phyloP scores from a whole-genome alignment of 2,888 invertebrate species.

The Unio delphinus region DNA sequence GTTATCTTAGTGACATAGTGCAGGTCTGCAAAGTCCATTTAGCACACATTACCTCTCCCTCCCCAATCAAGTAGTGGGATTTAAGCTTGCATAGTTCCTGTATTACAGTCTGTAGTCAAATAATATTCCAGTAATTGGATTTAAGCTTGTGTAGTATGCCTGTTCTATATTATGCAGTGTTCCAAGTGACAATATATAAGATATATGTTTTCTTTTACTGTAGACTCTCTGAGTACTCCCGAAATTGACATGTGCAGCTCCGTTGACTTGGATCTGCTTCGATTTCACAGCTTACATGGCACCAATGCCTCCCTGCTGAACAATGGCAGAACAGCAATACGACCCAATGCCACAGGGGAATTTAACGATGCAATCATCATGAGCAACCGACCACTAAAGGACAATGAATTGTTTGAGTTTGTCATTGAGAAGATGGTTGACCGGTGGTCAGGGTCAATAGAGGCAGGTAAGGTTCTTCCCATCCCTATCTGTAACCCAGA shows the following conservation, averaged over 20 bases:
- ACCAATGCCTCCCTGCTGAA: constrained; percentile 89
- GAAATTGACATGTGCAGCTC: constrained; percentile 55
- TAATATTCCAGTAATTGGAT: background rate
- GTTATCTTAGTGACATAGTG: no score
- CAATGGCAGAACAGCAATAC: constrained; percentile 86
- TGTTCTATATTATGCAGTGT: background rate
- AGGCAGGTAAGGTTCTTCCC: constrained; percentile 78
- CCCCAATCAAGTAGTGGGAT: no score
- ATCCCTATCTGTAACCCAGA: background rate
- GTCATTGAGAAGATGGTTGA: constrained; percentile 91
- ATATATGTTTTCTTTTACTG: constrained; percentile 1
- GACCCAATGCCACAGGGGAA: constrained; percentile 90
- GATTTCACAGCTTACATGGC: constrained; percentile 91
- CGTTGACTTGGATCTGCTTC: constrained; percentile 75
- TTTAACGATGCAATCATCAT: constrained; percentile 96
- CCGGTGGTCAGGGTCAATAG: constrained; percentile 93
- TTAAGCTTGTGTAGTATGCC: background rate
- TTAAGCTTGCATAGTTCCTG: no score
- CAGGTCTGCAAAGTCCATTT: no score
- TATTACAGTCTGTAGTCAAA: no score
- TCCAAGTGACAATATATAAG: background rate
- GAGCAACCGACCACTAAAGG: constrained; percentile 87
- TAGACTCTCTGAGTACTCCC: constrained; percentile 58
- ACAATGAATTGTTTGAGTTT: constrained; percentile 93
- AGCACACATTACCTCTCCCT: no score